Evolutionary conservation across 2,113 vertebrate genomes (phyloP).

Genomic region (Thryonomys swinderianus): DNA sequence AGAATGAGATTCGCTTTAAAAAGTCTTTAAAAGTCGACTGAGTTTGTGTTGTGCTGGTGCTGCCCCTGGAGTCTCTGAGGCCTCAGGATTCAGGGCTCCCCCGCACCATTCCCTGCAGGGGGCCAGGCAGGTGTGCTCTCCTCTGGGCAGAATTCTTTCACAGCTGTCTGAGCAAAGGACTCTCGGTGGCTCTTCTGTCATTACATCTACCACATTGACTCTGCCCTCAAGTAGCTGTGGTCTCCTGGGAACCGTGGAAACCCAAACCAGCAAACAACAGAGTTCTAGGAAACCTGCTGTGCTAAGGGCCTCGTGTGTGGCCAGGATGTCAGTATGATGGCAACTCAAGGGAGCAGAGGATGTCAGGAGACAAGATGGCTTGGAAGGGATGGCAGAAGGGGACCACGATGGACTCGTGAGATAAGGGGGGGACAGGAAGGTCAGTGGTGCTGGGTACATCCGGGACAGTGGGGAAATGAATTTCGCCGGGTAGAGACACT

Average conservation of each 20-base stretch:
- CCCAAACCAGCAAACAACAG: neutral
- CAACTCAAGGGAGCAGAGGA: neutral
- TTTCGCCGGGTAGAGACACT: neutral
- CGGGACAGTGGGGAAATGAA: neutral
- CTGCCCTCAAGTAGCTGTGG: neutral
- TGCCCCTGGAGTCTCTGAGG: neutral
- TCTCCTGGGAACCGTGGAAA: neutral
- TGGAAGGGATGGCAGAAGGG: neutral
- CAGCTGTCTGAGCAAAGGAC: neutral
- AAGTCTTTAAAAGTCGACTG: neutral
- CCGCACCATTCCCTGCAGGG: accelerated
- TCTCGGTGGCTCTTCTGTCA: neutral
- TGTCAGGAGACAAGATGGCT: neutral
- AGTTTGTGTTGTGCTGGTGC: neutral
- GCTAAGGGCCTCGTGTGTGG: accelerated
- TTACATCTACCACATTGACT: neutral
- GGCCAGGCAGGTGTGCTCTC: neutral
- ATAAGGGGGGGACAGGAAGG: neutral
- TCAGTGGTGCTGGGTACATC: neutral
- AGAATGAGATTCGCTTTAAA: neutral
- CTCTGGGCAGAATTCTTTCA: neutral
- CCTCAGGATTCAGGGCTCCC: neutral
- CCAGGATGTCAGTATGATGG: neutral
- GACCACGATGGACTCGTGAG: neutral
- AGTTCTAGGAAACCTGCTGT: neutral